These are phyloP conservation scores for Lucilia sericata DNA, from an alignment of 1,140 invertebrate genomes.

Conservation along the genomic window DNA sequence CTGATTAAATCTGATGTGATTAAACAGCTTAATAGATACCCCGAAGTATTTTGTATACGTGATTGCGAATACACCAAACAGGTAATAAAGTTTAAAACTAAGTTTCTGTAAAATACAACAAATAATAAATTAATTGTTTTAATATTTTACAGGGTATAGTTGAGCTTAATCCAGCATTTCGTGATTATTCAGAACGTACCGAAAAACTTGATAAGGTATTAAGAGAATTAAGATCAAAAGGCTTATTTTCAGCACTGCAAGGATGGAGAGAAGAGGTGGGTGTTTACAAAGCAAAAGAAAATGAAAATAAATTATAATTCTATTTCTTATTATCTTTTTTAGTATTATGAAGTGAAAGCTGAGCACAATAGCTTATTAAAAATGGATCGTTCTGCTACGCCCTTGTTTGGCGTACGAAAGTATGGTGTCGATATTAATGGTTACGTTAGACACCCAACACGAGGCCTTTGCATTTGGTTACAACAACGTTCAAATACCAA, in stretches of 20 bases:
- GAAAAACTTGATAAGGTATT: conserved; percentile 83
- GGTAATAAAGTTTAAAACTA: conserved; percentile 48
- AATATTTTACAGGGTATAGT: conserved; percentile 69
- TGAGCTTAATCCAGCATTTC: conserved; percentile 85
- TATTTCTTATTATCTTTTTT: conserved; percentile 55
- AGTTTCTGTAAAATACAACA: neutral
- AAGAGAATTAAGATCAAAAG: conserved; percentile 75
- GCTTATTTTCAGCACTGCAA: conserved; percentile 76
- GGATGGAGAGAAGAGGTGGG: conserved; percentile 90
- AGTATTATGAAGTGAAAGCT: conserved; percentile 87
- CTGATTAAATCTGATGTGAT: conserved; percentile 85
- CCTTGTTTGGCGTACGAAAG: conserved; percentile 92
- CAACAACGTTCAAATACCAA: conserved; percentile 91
- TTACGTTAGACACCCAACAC: conserved; percentile 85
- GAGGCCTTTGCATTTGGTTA: conserved; percentile 92
- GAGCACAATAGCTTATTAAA: conserved; percentile 79
- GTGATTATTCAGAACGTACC: conserved; percentile 84
- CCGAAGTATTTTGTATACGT: conserved; percentile 76
- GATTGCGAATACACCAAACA: conserved; percentile 64
- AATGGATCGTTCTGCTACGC: conserved; percentile 92
- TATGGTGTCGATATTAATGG: conserved; percentile 96
- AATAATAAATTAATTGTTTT: neutral
- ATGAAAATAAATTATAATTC: neutral
- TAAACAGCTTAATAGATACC: conserved; percentile 82
- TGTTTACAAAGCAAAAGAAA: neutral